Evolutionary conservation across 2,797 vertebrate genomes (phyloP).

Genomic region (Peromyscus melanophrys): DNA sequence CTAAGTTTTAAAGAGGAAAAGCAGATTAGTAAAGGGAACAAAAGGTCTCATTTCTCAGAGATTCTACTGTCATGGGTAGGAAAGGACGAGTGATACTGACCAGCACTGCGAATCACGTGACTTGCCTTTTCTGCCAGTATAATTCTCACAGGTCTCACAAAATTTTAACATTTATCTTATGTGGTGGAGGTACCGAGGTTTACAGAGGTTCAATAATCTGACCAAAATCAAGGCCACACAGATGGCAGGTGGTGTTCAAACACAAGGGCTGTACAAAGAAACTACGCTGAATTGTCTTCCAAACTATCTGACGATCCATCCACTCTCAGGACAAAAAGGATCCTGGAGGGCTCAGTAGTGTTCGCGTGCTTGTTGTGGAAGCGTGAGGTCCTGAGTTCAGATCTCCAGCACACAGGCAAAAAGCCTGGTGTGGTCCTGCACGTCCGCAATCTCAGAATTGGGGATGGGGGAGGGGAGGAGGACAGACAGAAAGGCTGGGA

Average conservation of each 20-base stretch:
- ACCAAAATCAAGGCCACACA: neutral
- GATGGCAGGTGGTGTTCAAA: slow-evolving; percentile 29
- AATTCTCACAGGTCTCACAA: slow-evolving; percentile 40
- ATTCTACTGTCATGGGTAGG: neutral
- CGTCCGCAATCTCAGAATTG: neutral
- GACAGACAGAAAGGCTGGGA: neutral
- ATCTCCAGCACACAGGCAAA: neutral
- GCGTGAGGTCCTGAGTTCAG: neutral
- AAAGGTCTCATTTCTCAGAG: neutral
- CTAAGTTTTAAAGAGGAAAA: neutral
- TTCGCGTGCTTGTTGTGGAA: neutral
- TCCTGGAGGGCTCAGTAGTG: neutral
- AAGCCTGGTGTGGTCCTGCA: neutral
- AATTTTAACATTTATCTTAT: neutral
- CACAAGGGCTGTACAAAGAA: slow-evolving; percentile 28
- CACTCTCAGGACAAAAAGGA: slow-evolving; percentile 47
- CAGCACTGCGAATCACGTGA: neutral
- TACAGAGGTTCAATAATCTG: slow-evolving; percentile 18
- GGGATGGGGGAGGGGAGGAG: neutral
- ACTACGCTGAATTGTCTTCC: slow-evolving; percentile 54
- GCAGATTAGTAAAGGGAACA: slow-evolving; percentile 20
- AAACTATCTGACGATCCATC: slow-evolving; percentile 42
- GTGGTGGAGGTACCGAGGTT: neutral
- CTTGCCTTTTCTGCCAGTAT: slow-evolving; percentile 37
- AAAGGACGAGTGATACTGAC: slow-evolving; percentile 6